A percentile compares a stretch with the other conserved stretches of the same genome.
Conservation (phyloP, 1,140 invertebrate species). For the Theocolax elegans region DNA sequence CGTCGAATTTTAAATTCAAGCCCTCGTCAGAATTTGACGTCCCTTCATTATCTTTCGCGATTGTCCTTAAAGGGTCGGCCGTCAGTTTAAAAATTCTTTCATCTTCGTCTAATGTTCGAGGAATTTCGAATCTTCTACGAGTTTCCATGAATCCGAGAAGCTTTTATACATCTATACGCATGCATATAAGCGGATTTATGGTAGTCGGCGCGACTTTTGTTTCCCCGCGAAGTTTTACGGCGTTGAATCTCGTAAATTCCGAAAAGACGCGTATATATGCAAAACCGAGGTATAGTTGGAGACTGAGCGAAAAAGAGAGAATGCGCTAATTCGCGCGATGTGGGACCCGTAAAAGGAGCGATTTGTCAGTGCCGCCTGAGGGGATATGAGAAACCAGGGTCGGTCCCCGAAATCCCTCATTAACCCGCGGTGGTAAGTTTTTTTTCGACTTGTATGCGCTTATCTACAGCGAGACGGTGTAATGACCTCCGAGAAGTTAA, state of each 20-base stretch:
- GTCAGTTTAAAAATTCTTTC: slow-evolving; percentile 1
- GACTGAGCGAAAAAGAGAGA: neutral
- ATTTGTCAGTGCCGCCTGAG: neutral
- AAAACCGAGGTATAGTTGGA: neutral
- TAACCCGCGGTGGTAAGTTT: neutral
- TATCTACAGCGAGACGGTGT: neutral
- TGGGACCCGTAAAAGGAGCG: slow-evolving; percentile 1
- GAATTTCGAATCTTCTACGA: neutral
- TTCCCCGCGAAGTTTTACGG: slow-evolving; percentile 23
- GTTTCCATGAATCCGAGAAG: slow-evolving; percentile 30
- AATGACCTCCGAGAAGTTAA: neutral
- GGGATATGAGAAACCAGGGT: neutral
- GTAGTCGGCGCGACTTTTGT: slow-evolving; percentile 30
- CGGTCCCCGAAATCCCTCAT: slow-evolving; percentile 14
- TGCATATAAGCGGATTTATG: slow-evolving; percentile 35
- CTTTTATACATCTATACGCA: neutral
- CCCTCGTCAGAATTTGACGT: neutral
- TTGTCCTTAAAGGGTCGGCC: slow-evolving; percentile 9
- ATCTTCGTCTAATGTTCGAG: neutral
- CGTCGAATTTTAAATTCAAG: neutral
- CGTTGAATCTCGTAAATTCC: slow-evolving; percentile 37
- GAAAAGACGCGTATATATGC: neutral
- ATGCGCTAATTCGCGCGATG: slow-evolving; percentile 9
- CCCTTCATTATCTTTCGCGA: neutral
- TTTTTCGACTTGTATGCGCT: slow-evolving; percentile 7